These are phyloP conservation scores for Threskiornis aethiopicus DNA, from an alignment of 2,797 vertebrate genomes.

Conservation along the genomic window DNA sequence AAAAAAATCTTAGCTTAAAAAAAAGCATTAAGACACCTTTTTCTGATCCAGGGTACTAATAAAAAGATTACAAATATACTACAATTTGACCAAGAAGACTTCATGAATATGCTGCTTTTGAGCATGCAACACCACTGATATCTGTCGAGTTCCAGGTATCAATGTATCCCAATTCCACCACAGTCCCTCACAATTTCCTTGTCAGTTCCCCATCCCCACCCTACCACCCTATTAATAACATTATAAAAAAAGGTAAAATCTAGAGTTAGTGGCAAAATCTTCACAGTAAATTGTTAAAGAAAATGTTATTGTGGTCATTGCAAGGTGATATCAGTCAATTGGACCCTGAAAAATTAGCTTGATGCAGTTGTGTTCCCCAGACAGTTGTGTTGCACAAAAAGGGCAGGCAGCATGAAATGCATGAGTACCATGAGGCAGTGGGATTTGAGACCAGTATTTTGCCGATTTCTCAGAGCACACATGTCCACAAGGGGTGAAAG, in stretches of 20 bases:
- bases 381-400: constrained; percentile 93
- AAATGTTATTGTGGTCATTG: constrained; percentile 27
- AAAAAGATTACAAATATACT: constrained; percentile 72
- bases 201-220: not conserved
- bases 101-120: constrained; percentile 56
- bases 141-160: constrained; percentile 49
- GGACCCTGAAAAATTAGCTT: constrained; percentile 98
- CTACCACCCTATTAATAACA: constrained; percentile 46
- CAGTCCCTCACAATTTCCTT: not conserved
- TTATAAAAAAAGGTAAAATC: constrained; percentile 75
- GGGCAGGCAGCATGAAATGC: constrained; percentile 95
- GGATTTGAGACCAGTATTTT: constrained; percentile 96
- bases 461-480: constrained; percentile 97
- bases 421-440: constrained; percentile 93
- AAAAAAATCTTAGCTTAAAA: constrained; percentile 72
- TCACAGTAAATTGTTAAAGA: constrained; percentile 80
- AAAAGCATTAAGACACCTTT: constrained; percentile 69
- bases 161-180: constrained; percentile 28
- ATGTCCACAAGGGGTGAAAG: constrained; percentile 95
- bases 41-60: constrained; percentile 63
- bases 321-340: constrained; percentile 84
- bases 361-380: constrained; percentile 87
- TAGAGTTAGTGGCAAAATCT: constrained; percentile 81
- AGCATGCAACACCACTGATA: constrained; percentile 67
- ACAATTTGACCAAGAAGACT: constrained; percentile 65